Evolutionary conservation across 2,113 vertebrate species (phyloP).

Genomic region (Stigmatopora argus): DNA sequence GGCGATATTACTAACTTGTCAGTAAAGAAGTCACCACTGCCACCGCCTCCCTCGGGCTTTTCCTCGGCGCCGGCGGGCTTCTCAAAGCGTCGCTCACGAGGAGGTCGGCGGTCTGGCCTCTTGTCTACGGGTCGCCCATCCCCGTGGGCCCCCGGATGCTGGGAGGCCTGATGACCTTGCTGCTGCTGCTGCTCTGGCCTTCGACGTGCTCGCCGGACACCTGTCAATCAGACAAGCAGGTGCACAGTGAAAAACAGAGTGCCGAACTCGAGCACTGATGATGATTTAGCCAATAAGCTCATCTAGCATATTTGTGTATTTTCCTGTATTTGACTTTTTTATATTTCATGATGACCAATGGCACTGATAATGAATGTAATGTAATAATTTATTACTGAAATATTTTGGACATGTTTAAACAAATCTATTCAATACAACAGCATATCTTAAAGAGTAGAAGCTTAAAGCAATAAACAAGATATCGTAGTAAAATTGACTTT

Average conservation of each 20-base stretch:
- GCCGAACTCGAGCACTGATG: too few species aligned
- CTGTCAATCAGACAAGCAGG: constrained; percentile 60
- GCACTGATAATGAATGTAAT: too few species aligned
- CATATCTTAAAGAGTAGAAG: too few species aligned
- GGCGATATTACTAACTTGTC: constrained; percentile 77
- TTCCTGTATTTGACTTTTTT: too few species aligned
- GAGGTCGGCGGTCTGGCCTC: constrained; percentile 86
- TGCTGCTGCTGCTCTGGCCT: constrained; percentile 89
- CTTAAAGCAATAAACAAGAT: too few species aligned
- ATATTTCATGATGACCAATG: too few species aligned
- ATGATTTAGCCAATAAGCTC: too few species aligned
- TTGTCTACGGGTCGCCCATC: constrained; percentile 89
- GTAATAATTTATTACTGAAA: too few species aligned
- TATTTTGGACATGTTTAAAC: too few species aligned
- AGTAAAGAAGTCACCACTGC: constrained; percentile 86
- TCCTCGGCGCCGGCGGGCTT: constrained; percentile 86
- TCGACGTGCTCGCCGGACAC: constrained; percentile 90
- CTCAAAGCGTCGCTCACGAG: constrained; percentile 90
- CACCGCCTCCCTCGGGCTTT: constrained; percentile 84
- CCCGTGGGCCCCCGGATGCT: constrained; percentile 74
- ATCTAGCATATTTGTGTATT: too few species aligned
- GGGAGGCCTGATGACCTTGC: constrained; percentile 58
- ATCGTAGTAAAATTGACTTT: too few species aligned
- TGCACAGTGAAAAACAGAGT: neutral
- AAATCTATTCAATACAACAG: too few species aligned